These are phyloP conservation scores for Platygyra sinensis DNA, from an alignment of 64 coral and sea anemone genomes.

Conservation along the genomic window DNA sequence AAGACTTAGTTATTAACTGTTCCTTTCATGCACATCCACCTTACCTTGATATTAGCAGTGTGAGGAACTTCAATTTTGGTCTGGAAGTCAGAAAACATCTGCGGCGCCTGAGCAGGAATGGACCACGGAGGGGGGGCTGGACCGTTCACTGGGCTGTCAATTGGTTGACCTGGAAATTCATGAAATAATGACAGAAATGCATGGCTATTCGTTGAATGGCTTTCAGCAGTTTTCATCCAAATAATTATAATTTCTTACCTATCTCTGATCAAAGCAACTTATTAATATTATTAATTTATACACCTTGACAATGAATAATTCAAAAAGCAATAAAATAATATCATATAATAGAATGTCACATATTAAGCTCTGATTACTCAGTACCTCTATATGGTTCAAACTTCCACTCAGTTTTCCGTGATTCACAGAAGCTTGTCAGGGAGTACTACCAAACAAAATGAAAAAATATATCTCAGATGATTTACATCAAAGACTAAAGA, in stretches of 20 bases:
- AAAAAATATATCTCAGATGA: too few species aligned
- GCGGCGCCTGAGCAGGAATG: conserved; percentile 55
- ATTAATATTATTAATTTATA: too few species aligned
- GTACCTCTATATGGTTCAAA: conserved; percentile 79
- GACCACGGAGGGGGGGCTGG: conserved; percentile 68
- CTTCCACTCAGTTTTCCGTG: conserved; percentile 66
- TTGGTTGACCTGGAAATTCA: conserved; percentile 70
- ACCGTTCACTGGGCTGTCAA: conserved; percentile 86
- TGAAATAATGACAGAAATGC: background rate
- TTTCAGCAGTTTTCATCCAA: too few species aligned
- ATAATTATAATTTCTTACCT: too few species aligned
- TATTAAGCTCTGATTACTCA: too few species aligned
- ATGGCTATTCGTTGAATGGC: background rate
- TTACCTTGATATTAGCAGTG: conserved; percentile 90
- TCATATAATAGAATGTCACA: too few species aligned
- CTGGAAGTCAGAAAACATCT: conserved; percentile 63
- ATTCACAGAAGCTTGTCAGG: conserved; percentile 86
- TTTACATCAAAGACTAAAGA: too few species aligned
- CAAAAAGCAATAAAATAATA: too few species aligned
- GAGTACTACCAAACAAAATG: conserved; percentile 61
- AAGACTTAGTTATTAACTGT: too few species aligned
- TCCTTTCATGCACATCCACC: too few species aligned
- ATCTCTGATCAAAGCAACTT: too few species aligned
- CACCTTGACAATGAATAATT: too few species aligned
- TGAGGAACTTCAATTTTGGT: conserved; percentile 89